Evolutionary conservation across 2,797 vertebrate species (phyloP), one percentile per base, ranked within the genome.

Genomic region (Tiaroga cobitis): DNA sequence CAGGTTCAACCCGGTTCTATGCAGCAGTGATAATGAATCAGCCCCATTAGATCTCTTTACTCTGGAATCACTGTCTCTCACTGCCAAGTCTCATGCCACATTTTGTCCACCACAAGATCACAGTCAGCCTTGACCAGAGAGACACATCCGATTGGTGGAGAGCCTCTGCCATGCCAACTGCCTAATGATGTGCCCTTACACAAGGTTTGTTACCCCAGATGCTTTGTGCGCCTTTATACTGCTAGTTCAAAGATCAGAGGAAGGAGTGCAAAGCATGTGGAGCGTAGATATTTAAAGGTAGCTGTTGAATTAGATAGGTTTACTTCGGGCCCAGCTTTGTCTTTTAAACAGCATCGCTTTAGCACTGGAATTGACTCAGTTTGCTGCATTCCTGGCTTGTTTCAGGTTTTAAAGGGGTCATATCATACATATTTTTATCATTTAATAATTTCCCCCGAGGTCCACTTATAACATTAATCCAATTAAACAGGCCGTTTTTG

Each of bases 41-140:
- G 65, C 34, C 78, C 81, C 72, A 73, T 34, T 77, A 63, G 67
- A 85, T 72, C 56, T 85, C 70, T 84, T 26, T 61, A 86, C 73
- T 65, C 68, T 32, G 13, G 86, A 85, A 80, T 81, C 67, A 89
- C 89, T 90, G 88, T 92, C 90, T 90, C 88, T 90, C 91, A 94
- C 93, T 94, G 94, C 93, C 93, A 92, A 80, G 73, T 87, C 46
- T 41, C 72, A 84, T 80, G 74, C 80, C 70, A 85, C 68, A 26
- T 63, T 75, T 59, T 54, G 67, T 49, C 41, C 72, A 78, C 26
- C 74, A 59, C n/a, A 78, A 72, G 39, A 76, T 84, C 56, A 84
- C 39, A 69, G 39, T 79, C 72, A 85, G 82, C 63, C 82, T 84
- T 82, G 68, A 80, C 56, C 63, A 85, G 41, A 77, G 39, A 77